Evolutionary conservation across 2,888 invertebrate genomes (phyloP), one percentile per base, ranked within the genome.

Genomic region (Archaeoteleia sp.): DNA sequence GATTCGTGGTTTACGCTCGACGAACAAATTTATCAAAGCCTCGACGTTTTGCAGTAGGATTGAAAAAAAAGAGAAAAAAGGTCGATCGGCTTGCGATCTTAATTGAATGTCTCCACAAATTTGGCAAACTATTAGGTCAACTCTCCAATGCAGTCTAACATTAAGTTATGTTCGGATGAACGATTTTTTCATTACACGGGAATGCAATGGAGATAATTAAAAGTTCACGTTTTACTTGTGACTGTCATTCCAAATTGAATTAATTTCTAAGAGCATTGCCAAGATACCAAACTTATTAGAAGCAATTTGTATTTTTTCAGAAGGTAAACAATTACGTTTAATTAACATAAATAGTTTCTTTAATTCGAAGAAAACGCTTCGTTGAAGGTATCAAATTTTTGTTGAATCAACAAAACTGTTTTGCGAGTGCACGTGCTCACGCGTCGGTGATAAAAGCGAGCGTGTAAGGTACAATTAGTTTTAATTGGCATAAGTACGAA

Each of bases 21-120:
- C 37, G 68, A 63, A 54, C 63, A 63, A 63, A 63, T 68, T 63
- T 49, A 63, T 63, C 62, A 63, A 63, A 55, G 62, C 55, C 55
- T 48, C 49, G 49, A 40, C 62, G 25, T 54, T 55, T 49, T 35
- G 55, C 27, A 35, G 15, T 15, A 9, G 4, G 32, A 29, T 7
- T 17, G 39, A 8, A 10, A 46, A 15, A 48, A 30, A 25, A 15
- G 17, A 14, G 20, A 49, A 17, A 25, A 49, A 43, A 60, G 45
- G 40, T 14, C 46, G 25, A 23, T 25, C 53, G 58, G 15, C 46
- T 53, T 53, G 53, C 57, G 45, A 51, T 58, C 57, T 65, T 65
- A 65, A 58, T 58, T 58, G 58, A 58, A 58, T 58, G 51, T 65
- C 49, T 61, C 46, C 10, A 40, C 32, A 35, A 30, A 61, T 53